Evolutionary conservation across 1,140 invertebrate genomes (phyloP), one percentile per base, ranked within the genome.

Genomic region (Acromyrmex charruanus): DNA sequence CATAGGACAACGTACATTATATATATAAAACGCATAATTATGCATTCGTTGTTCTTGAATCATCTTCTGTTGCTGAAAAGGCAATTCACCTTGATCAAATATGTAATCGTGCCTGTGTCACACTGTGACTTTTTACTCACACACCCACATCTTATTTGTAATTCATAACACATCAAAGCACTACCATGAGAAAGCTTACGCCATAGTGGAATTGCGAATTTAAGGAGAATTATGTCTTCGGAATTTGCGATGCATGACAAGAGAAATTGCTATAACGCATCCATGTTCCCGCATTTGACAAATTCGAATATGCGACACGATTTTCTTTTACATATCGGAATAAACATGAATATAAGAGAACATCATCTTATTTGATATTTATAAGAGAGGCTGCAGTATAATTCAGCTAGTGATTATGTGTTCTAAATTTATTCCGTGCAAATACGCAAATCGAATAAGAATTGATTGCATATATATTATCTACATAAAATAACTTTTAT

Each of bases 151-250:
- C 31, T 80, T 71, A 89, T 89, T 75, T 89, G 63, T 86, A 75
- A 90, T 91, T 84, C 87, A 86, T 90, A 89, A 89, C 74, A 28
- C 58, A 88, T 88, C 77, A 82, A 84, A 84, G 25, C 31, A 12
- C 39, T 72, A 69, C n/a, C 63, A 10, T 39, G 18, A 61, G 55
- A 74, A 35, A 35, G 28, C 49, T 51, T 61, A 75, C 69, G 10
- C 39, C 12, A 12, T 69, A 55, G 25, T 75, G 28, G n/a, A 75
- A 84, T 75, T 74, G 80, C 69, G 69, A 84, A 51, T 84, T 84
- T 84, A 61, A 58, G n/a, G 28, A 84, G 80, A 84, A 84, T 75
- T 84, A 84, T 63, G 69, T 75, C 28, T 61, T 75, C 55, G 75
- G 55, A 84, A 84, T 84, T 63, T 9, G 44, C 80, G 69, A 84